A percentile compares a stretch with the other conserved stretches of the same genome.
phyloP scores from a whole-genome alignment of 2,888 invertebrate genomes.

The Athalia circularis region DNA sequence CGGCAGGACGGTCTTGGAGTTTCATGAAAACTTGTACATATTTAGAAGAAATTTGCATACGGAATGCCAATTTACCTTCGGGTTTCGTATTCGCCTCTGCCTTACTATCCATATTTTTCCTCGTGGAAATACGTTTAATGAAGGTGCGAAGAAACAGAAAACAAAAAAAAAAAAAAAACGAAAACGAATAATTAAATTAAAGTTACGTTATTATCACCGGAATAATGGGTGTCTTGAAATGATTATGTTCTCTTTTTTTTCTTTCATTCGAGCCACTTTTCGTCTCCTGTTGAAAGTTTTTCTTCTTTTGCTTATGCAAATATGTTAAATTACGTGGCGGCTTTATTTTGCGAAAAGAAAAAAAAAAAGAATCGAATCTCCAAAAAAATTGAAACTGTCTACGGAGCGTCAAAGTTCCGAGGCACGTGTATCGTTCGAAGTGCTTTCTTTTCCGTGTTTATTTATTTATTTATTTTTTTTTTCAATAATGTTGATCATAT shows the following conservation, averaged over 20 bases:
- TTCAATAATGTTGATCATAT: neutral
- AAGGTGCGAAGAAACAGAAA: neutral
- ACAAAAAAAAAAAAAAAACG: neutral
- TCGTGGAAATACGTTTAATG: slow-evolving; percentile 12
- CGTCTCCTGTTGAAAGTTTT: too few species aligned
- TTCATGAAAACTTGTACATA: slow-evolving; percentile 24
- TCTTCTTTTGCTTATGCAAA: too few species aligned
- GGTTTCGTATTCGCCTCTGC: neutral
- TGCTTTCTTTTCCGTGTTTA: neutral
- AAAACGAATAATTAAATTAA: neutral
- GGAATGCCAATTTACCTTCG: slow-evolving; percentile 14
- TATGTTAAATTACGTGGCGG: too few species aligned
- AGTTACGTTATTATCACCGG: neutral
- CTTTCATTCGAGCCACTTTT: too few species aligned
- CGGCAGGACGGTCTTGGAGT: neutral
- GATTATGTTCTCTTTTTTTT: too few species aligned
- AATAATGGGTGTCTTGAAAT: too few species aligned
- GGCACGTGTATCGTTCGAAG: neutral
- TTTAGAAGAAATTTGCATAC: slow-evolving; percentile 12
- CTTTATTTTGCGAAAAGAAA: too few species aligned
- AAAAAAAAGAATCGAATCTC: neutral
- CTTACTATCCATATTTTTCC: slow-evolving; percentile 10
- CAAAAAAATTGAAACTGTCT: neutral
- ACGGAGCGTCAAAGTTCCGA: too few species aligned
- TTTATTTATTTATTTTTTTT: too few species aligned